Evolutionary conservation across 2,113 vertebrate species (phyloP).

Genomic region (Psittacus erithacus): DNA sequence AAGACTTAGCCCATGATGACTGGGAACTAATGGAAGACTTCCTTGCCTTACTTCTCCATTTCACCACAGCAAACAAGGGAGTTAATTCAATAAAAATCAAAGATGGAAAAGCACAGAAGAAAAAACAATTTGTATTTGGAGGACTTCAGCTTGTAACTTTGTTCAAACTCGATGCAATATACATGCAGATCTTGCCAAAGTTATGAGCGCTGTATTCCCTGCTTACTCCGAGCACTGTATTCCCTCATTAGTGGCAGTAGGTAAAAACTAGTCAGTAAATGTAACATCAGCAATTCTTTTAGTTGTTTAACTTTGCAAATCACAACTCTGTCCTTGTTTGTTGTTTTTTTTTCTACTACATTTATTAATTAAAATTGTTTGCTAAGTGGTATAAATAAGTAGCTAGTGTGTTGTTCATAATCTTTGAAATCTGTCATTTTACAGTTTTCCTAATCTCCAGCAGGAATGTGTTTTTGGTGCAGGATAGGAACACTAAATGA

Average conservation of each 20-base stretch:
- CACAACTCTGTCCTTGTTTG: rapidly evolving
- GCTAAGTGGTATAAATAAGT: not conserved
- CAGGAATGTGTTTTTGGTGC: not conserved
- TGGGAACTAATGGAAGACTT: not conserved
- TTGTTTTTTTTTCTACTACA: not conserved
- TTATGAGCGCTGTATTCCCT: rapidly evolving
- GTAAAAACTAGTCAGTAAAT: not conserved
- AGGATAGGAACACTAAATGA: not conserved
- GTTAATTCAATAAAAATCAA: not conserved
- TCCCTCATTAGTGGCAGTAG: rapidly evolving
- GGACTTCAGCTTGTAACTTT: not conserved
- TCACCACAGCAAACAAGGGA: not conserved
- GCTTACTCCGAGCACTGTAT: not conserved
- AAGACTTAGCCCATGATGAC: too few species aligned
- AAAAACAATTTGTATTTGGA: not conserved
- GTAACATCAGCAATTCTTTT: rapidly evolving
- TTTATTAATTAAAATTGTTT: not conserved
- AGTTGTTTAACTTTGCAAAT: not conserved
- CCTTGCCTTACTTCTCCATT: not conserved
- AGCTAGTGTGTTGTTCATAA: too few species aligned
- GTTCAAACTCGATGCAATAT: rapidly evolving
- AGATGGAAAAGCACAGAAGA: not conserved
- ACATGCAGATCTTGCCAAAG: rapidly evolving
- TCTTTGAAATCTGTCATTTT: not conserved
- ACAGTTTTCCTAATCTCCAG: not conserved